phyloP scores from a whole-genome alignment of 2,888 invertebrate genomes.

The Amphipoea oculea region DNA sequence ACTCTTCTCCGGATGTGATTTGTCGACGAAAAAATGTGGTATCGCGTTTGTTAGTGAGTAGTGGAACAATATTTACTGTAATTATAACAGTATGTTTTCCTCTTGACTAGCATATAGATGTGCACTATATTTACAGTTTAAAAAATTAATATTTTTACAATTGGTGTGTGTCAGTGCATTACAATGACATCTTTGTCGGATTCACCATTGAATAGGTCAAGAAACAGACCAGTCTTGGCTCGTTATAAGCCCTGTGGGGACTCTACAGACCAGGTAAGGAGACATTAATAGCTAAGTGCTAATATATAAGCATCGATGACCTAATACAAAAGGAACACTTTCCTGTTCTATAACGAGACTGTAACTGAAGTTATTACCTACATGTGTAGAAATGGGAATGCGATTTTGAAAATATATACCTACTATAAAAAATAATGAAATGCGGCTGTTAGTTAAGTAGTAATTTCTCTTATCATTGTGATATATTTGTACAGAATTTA shows the following conservation, averaged over 20 bases:
- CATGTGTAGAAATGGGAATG: conserved; percentile 4
- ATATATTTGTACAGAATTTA: conserved; percentile 38
- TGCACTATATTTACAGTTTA: conserved; percentile 64
- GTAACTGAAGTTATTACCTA: neutral
- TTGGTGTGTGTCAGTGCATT: conserved; percentile 61
- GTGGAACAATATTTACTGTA: conserved; percentile 80
- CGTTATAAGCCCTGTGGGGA: conserved; percentile 82
- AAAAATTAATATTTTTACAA: conserved; percentile 43
- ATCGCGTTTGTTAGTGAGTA: conserved; percentile 83
- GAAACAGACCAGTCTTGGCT: conserved; percentile 85
- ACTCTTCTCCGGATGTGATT: conserved; percentile 89
- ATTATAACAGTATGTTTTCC: conserved; percentile 87
- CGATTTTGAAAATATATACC: conserved; percentile 7
- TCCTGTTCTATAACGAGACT: conserved; percentile 36
- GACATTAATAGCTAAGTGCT: neutral
- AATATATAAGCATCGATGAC: conserved; percentile 31
- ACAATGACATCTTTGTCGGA: conserved; percentile 85
- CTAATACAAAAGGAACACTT: conserved; percentile 33
- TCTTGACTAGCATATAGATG: conserved; percentile 79
- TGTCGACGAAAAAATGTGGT: conserved; percentile 89
- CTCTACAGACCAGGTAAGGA: conserved; percentile 82
- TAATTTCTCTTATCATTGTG: conserved; percentile 45
- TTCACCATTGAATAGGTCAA: conserved; percentile 82
- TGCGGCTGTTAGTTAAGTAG: conserved; percentile 17
- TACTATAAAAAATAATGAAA: neutral